These are phyloP conservation scores for Dolichomitus sp. DNA, from an alignment of 2,888 invertebrate genomes.

Conservation along the genomic window DNA sequence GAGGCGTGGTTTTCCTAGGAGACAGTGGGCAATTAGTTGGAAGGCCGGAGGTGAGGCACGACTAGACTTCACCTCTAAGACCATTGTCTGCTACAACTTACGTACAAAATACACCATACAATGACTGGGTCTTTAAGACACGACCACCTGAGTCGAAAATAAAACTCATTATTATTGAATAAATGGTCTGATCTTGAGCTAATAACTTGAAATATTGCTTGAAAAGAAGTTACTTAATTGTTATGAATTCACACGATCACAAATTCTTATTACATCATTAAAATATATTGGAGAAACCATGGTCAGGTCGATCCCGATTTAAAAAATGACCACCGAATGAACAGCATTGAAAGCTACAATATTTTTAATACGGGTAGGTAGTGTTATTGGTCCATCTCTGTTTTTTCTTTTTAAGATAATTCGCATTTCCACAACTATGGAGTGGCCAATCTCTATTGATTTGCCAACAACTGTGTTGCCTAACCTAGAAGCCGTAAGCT, in stretches of 20 bases:
- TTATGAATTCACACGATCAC: neutral
- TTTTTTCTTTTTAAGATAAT: neutral
- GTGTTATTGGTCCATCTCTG: neutral
- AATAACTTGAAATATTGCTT: neutral
- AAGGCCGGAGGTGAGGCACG: neutral
- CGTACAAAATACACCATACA: neutral
- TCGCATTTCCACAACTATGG: neutral
- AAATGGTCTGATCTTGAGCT: neutral
- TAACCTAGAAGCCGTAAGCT: neutral
- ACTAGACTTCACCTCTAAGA: neutral
- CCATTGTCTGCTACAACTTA: neutral
- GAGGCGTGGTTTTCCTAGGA: slow-evolving; percentile 32
- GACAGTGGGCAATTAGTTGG: slow-evolving; percentile 51
- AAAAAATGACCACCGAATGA: neutral
- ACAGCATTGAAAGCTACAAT: neutral
- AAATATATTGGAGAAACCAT: neutral
- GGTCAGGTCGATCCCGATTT: neutral
- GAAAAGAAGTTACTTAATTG: neutral
- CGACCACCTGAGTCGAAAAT: neutral
- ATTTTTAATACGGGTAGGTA: neutral
- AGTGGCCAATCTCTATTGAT: neutral
- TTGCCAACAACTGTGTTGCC: neutral
- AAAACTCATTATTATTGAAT: neutral
- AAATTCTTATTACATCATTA: neutral
- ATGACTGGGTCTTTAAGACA: neutral